Conservation (phyloP, 1,140 invertebrate species). For the Zaprionus davidi region DNA sequence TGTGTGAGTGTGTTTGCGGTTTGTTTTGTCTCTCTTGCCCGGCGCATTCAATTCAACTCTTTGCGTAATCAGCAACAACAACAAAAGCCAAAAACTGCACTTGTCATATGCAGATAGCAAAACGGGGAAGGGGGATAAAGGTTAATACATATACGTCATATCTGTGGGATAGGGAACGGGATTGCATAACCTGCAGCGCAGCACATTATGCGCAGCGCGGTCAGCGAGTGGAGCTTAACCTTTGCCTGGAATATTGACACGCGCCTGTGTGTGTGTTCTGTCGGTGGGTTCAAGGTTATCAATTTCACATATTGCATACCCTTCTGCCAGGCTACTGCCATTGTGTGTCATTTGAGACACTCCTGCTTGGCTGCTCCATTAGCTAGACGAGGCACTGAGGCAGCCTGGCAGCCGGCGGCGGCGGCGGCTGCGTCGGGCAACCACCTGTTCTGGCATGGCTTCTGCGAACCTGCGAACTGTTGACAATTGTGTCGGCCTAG, state of each 20-base stretch:
- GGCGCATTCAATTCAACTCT: constrained; percentile 7
- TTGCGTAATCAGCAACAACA: constrained; percentile 30
- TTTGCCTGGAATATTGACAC: constrained; percentile 28
- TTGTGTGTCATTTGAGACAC: constrained; percentile 56
- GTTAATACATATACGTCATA: constrained; percentile 6
- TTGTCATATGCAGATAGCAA: not conserved
- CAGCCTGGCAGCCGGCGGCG: not conserved
- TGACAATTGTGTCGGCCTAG: constrained; percentile 48
- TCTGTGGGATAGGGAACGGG: not conserved
- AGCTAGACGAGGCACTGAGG: constrained; percentile 26
- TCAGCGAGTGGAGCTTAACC: constrained; percentile 32
- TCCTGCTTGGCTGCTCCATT: constrained; percentile 31
- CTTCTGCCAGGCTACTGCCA: constrained; percentile 1
- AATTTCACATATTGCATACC: constrained; percentile 39
- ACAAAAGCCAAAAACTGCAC: not conserved
- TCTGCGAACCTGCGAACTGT: constrained; percentile 19
- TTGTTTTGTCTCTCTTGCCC: not conserved
- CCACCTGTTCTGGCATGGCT: constrained; percentile 36
- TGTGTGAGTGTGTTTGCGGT: not conserved
- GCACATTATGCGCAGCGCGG: constrained; percentile 2
- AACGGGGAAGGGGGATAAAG: not conserved
- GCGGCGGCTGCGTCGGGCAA: constrained; percentile 22
- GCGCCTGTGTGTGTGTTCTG: not conserved
- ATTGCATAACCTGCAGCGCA: constrained; percentile 52
- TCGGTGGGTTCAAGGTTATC: constrained; percentile 45